Percentiles rank a stretch among this genome's conserved stretches.
Conservation (phyloP, 2,888 invertebrate genomes). For the Embidobia sp. region DNA sequence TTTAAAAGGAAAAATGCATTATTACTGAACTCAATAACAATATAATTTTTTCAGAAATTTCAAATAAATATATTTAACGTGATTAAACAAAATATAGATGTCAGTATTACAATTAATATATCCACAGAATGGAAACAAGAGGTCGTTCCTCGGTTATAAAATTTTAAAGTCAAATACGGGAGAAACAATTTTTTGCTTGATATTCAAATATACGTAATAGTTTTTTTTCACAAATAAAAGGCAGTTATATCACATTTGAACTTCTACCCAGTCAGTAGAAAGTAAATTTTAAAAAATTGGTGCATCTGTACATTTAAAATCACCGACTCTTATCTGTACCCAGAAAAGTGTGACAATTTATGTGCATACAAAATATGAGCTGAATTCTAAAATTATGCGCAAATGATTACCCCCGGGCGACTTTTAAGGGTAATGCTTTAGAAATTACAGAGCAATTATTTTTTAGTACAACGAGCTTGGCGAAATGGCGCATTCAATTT, state of each 20-base stretch:
- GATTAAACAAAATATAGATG: no score
- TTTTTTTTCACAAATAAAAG: background rate
- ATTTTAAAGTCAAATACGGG: conserved; percentile 12
- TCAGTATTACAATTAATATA: background rate
- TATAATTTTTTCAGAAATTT: no score
- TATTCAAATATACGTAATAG: conserved; percentile 6
- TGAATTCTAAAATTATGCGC: conserved; percentile 14
- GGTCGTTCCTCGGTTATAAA: background rate
- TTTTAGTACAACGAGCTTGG: no score
- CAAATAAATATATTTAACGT: no score
- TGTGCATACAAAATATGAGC: conserved; percentile 4
- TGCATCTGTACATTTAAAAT: conserved; percentile 11
- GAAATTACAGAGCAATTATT: background rate
- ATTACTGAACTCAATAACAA: no score
- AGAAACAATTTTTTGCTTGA: conserved; percentile 6
- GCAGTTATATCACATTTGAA: background rate
- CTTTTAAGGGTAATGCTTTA: background rate
- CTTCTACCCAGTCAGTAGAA: background rate
- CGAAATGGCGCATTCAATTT: no score
- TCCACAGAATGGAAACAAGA: background rate
- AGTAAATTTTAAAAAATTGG: conserved; percentile 8
- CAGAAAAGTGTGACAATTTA: conserved; percentile 23
- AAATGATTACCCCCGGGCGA: conserved; percentile 3
- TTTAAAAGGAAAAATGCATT: no score
- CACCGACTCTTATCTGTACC: conserved; percentile 16